Evolutionary conservation across 2,113 vertebrate species (phyloP), one percentile per base, ranked within the genome.

Genomic region (Pseudorectes ferrugineus): DNA sequence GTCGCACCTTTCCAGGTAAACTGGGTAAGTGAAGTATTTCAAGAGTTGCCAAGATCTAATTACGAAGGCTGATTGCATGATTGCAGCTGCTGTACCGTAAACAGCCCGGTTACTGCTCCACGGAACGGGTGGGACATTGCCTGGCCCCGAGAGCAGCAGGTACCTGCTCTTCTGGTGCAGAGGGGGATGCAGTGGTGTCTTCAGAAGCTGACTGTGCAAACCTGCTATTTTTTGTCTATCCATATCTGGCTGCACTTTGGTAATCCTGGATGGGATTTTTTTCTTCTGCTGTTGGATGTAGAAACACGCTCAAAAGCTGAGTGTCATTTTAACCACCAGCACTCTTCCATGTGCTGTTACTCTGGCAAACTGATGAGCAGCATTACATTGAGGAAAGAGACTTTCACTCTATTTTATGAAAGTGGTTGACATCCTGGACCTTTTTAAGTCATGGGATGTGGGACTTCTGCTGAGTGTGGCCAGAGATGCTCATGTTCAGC

Each of bases 1-100:
- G 91, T 97, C 89, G 46, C 87, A 93, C 79, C 96, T 96, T 94
- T 95, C 95, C 94, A 96, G 95, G 96, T 96, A 94, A 95, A 93
- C 89, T 91, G 85, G 85, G 83, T 87, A 85, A 79, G 89, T 91
- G 93, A 85, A 92, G 81, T 93, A 90, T 95, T 96, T 94, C 54
- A 92, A 87, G 94, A 96, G 89, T 74, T 93, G 91, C 94, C 91
- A 96, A 81, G 89, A 87, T 96, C 66, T 96, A 94, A 95, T 95
- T 92, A 51, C 3, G 66, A 94, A 95, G 73, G 73, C 80, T 95
- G 91, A 92, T 93, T 71, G 88, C 82, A 80, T 89, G 94, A 95
- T 93, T 95, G 91, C 72, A 92, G 89, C 76, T 95, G 77, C 89
- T 94, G 83, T 85, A 38, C 61, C n/a, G 7, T 89, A 81, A 92